Base-by-base conservation (phyloP, 2,797 vertebrate species). In the Semotilus atromaculatus region DNA sequence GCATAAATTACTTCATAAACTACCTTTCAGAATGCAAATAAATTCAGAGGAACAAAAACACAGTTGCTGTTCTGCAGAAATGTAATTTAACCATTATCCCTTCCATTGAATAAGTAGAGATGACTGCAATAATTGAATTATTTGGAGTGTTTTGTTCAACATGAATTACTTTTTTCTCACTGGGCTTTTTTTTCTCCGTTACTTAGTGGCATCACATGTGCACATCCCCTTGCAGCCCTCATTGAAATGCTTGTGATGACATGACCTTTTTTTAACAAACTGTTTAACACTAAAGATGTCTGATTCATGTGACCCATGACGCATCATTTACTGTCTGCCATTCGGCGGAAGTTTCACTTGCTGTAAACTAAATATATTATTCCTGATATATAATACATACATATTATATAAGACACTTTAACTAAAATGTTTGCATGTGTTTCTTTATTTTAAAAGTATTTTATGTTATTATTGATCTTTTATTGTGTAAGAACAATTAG, bases 41-140 rank as follows among this genome's bases (percentile, higher is more conserved):
- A 21, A 75, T 60, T 67, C 31, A 74, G 31, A 36, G 8, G 23
- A 75, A 75, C 70, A 83, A 67, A 82, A 74, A 19, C 43, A 53
- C 2, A 0, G 36, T 34, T 66, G 75, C 58, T 77, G 7, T 55
- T 84, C 26, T 45, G 68, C 60, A 86, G 81, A 68, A 71, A 51
- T 60, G 72, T 18, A 60, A 84, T 82, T 82, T 60, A 87, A 86
- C 73, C 45, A 83, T 87, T 87, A 79, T 82, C 38, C 53, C 40
- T 51, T 66, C 66, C 53, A 23, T n/a, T 62, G 66, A 73, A 82
- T 66, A 71, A 36, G 72, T 58, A 43, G 51, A 48, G 18, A 11
- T 77, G 43, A 80, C 53, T 53, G 86, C 23, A 40, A 14, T 53
- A 55, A 68, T 34, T 82, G 60, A 79, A 79, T 84, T 86, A 55